phyloP scores from a whole-genome alignment of 2,797 vertebrate species.

The Sebastes diploproa region DNA sequence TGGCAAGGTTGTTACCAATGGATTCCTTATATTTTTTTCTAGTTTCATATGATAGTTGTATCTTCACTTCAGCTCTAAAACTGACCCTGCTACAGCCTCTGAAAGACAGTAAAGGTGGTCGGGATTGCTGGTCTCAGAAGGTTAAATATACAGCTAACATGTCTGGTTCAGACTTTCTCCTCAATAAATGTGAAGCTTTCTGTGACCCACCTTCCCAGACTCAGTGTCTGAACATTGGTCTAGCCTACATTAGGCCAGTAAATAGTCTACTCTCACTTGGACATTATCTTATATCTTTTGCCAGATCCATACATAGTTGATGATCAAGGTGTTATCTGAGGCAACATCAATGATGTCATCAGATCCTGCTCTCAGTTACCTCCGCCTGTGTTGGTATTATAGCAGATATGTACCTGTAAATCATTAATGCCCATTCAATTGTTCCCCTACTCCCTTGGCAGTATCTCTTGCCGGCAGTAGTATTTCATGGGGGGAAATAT shows the following conservation, averaged over 20 bases:
- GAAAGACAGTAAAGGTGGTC: too few relatives aligned
- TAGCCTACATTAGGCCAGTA: slow-evolving; percentile 21
- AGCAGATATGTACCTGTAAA: slow-evolving; percentile 81
- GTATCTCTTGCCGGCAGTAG: slow-evolving; percentile 72
- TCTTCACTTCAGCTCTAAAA: too few relatives aligned
- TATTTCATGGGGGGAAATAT: slow-evolving; percentile 80
- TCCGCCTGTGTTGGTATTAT: slow-evolving; percentile 80
- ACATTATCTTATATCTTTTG: slow-evolving; percentile 73
- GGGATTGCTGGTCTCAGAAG: too few relatives aligned
- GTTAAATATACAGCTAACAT: not conserved
- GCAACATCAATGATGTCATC: slow-evolving; percentile 77
- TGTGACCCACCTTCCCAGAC: slow-evolving; percentile 11
- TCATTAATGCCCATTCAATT: slow-evolving; percentile 80
- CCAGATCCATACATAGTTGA: slow-evolving; percentile 79
- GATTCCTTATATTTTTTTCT: too few relatives aligned
- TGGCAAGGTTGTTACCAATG: too few relatives aligned
- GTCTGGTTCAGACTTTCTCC: not conserved
- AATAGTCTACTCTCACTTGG: slow-evolving; percentile 70
- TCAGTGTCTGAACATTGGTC: slow-evolving; percentile 22
- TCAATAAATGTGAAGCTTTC: not conserved
- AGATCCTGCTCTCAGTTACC: slow-evolving; percentile 75
- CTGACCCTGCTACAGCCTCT: too few relatives aligned
- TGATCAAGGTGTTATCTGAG: slow-evolving; percentile 79
- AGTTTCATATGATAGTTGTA: too few relatives aligned
- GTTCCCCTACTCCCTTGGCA: slow-evolving; percentile 65